Evolutionary conservation across 2,888 invertebrate species (phyloP).

Genomic region (Agrypnus murinus): DNA sequence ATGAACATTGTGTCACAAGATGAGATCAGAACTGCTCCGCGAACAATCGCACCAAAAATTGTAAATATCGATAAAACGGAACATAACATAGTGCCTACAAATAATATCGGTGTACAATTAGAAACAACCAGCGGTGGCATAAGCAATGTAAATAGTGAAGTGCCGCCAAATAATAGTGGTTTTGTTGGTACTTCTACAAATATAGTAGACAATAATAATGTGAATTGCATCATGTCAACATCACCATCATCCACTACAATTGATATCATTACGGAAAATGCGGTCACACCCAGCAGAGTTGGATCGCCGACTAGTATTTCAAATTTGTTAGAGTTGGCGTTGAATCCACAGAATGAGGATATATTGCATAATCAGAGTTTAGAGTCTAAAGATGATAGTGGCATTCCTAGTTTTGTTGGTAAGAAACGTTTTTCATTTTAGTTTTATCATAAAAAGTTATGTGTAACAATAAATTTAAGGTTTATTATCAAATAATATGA

Average conservation of each 20-base stretch:
- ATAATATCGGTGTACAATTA: background rate
- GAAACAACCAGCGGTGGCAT: background rate
- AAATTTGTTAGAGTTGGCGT: slow-evolving; percentile 61
- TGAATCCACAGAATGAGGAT: slow-evolving; percentile 49
- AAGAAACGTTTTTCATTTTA: too few relatives aligned
- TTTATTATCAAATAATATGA: slow-evolving; percentile 57
- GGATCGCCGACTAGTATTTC: slow-evolving; percentile 63
- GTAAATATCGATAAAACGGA: slow-evolving; percentile 43
- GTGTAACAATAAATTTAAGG: slow-evolving; percentile 55
- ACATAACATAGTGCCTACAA: slow-evolving; percentile 30
- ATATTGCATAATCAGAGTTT: slow-evolving; percentile 42
- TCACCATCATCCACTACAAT: background rate
- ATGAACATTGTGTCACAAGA: slow-evolving; percentile 69
- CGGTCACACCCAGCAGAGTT: slow-evolving; percentile 57
- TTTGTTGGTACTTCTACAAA: background rate
- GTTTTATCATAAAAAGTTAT: slow-evolving; percentile 6
- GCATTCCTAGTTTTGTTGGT: slow-evolving; percentile 61
- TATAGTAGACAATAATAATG: background rate
- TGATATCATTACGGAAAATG: slow-evolving; percentile 57
- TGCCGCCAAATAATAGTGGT: background rate
- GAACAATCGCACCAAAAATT: slow-evolving; percentile 43
- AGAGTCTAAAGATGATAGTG: slow-evolving; percentile 51
- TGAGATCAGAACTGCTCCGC: slow-evolving; percentile 44
- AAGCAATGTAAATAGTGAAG: background rate
- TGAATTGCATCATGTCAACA: background rate